These are phyloP conservation scores for Poecile montanus DNA, from an alignment of 2,797 vertebrate species.

Conservation along the genomic window DNA sequence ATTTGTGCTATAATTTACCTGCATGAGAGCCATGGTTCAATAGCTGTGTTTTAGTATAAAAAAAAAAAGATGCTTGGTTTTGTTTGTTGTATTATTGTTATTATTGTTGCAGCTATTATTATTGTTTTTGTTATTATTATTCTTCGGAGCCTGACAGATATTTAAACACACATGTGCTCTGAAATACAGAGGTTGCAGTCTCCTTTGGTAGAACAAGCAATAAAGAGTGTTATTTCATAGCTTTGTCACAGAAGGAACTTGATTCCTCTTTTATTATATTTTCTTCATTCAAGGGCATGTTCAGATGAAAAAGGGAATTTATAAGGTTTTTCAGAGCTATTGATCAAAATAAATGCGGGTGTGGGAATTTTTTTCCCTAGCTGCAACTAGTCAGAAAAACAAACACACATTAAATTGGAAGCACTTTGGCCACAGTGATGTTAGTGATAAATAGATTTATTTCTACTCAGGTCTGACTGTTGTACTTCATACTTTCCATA, in stretches of 20 bases:
- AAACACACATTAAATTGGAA: not conserved
- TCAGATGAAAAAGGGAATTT: not conserved
- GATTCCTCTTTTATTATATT: slow-evolving; percentile 1
- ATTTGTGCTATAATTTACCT: not conserved
- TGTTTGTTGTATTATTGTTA: not conserved
- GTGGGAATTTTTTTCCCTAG: not conserved
- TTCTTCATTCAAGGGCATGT: not conserved
- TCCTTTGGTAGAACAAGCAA: not conserved
- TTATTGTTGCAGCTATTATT: no score
- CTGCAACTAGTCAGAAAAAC: not conserved
- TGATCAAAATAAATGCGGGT: not conserved
- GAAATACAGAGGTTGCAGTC: not conserved
- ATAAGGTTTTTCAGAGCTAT: not conserved
- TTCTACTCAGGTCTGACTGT: not conserved
- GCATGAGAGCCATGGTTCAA: not conserved
- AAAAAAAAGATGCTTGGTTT: not conserved
- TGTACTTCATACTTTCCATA: not conserved
- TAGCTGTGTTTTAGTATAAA: not conserved
- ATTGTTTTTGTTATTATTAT: rapidly evolving
- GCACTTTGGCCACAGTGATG: not conserved
- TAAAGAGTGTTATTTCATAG: not conserved
- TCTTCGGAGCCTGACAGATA: not conserved
- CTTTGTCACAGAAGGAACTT: not conserved
- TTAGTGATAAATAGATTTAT: not conserved
- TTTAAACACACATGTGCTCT: not conserved